Conservation (phyloP, 1,140 invertebrate genomes). For the Drosophila santomea region DNA sequence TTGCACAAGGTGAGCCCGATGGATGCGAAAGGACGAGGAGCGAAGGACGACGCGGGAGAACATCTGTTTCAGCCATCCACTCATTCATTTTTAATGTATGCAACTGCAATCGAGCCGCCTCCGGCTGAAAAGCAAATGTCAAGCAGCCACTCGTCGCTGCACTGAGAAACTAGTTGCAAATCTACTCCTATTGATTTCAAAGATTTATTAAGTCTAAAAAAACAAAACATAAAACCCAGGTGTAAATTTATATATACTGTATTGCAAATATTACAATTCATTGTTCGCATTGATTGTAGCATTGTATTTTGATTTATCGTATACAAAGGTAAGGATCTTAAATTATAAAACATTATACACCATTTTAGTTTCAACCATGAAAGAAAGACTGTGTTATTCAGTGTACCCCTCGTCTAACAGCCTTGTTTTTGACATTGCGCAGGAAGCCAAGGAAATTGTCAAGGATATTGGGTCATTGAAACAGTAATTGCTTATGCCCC, state of each 20-base stretch:
- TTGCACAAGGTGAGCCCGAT: slow-evolving; percentile 1
- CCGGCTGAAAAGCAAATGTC: slow-evolving; percentile 35
- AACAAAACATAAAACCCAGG: too few relatives aligned
- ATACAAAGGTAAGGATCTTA: too few relatives aligned
- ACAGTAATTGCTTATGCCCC: slow-evolving; percentile 36
- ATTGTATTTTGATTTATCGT: too few relatives aligned
- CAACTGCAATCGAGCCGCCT: slow-evolving; percentile 43
- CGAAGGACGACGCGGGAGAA: slow-evolving; percentile 3
- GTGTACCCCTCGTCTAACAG: background rate
- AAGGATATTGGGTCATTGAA: slow-evolving; percentile 37
- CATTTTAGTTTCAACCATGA: too few relatives aligned
- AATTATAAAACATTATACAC: too few relatives aligned
- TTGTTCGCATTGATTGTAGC: too few relatives aligned
- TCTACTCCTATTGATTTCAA: too few relatives aligned
- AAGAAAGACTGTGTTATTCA: background rate
- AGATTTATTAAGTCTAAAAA: too few relatives aligned
- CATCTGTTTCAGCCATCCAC: slow-evolving; percentile 42
- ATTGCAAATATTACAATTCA: too few relatives aligned
- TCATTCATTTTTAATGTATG: slow-evolving; percentile 54
- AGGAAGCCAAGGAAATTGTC: slow-evolving; percentile 28
- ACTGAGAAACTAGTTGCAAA: background rate
- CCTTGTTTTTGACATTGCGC: slow-evolving; percentile 37
- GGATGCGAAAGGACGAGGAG: slow-evolving; percentile 10
- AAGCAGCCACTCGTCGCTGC: slow-evolving; percentile 1
- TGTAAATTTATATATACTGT: too few relatives aligned